These are phyloP conservation scores for Stichopus chloronotus DNA, from an alignment of 35 echinoderm and acorn worm genomes.

Conservation along the genomic window DNA sequence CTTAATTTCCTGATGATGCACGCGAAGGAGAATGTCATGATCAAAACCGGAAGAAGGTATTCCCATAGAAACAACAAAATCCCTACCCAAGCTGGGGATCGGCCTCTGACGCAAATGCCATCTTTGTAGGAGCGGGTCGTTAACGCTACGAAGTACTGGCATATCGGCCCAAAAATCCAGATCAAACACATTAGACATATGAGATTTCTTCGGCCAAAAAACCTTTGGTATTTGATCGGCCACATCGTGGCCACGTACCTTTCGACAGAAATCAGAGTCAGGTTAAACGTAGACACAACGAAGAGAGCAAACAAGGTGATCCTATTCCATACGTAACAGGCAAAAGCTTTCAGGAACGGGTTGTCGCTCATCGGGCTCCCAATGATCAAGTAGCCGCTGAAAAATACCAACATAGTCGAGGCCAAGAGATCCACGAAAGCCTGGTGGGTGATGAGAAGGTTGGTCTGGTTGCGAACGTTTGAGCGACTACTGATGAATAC, in stretches of 20 bases:
- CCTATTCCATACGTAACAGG: conserved; percentile 47
- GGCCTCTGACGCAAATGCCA: not conserved
- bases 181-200: not conserved
- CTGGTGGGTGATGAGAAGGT: conserved; percentile 54
- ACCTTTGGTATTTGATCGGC: conserved; percentile 9
- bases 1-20: conserved; percentile 9
- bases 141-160: conserved; percentile 42
- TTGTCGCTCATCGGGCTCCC: not conserved
- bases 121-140: not conserved
- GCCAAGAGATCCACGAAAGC: conserved; percentile 51
- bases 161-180: conserved; percentile 28
- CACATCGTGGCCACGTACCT: conserved; percentile 27
- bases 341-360: not conserved
- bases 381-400: not conserved
- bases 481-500: conserved; percentile 15
- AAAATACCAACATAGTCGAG: conserved; percentile 34
- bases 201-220: not conserved
- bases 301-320: conserved; percentile 50
- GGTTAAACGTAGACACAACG: conserved; percentile 57
- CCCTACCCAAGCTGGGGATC: conserved; percentile 17
- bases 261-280: conserved; percentile 47
- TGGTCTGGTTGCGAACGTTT: conserved; percentile 29
- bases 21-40: conserved; percentile 48
- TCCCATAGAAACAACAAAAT: conserved; percentile 45
- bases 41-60: conserved; percentile 44